Evolutionary conservation across 2,888 invertebrate species (phyloP).

Genomic region (Archips xylosteana): DNA sequence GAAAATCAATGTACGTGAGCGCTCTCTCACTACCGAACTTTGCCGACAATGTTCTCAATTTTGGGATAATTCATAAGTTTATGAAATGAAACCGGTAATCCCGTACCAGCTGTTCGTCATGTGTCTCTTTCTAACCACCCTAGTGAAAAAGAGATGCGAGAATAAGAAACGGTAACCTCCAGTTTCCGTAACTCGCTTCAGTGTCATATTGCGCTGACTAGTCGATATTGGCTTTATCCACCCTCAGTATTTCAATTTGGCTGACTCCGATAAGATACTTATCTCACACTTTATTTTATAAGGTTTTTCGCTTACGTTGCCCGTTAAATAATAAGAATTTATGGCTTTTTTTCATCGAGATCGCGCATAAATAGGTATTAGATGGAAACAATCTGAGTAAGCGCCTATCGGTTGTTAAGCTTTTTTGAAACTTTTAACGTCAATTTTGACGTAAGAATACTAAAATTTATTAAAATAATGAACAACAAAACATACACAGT

Average conservation of each 20-base stretch:
- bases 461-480: too few relatives aligned
- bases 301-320: conserved; percentile 29
- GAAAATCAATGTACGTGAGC: neutral
- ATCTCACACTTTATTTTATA: conserved; percentile 34
- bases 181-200: neutral
- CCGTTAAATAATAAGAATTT: conserved; percentile 29
- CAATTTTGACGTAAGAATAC: too few relatives aligned
- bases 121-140: neutral
- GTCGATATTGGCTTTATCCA: conserved; percentile 33
- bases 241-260: conserved; percentile 32
- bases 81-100: conserved; percentile 21
- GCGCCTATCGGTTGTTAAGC: neutral
- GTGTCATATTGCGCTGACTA: conserved; percentile 24
- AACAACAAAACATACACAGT: too few relatives aligned
- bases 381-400: conserved; percentile 20
- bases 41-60: neutral
- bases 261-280: conserved; percentile 36
- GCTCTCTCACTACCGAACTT: neutral
- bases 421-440: neutral
- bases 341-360: conserved; percentile 10
- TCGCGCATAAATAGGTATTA: conserved; percentile 30
- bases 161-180: neutral
- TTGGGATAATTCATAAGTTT: conserved; percentile 18
- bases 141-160: neutral
- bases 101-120: conserved; percentile 11